Percentiles rank a stretch among this genome's conserved stretches.
phyloP scores from a whole-genome alignment of 2,888 invertebrate genomes.

The Hyposoter dolosus region DNA sequence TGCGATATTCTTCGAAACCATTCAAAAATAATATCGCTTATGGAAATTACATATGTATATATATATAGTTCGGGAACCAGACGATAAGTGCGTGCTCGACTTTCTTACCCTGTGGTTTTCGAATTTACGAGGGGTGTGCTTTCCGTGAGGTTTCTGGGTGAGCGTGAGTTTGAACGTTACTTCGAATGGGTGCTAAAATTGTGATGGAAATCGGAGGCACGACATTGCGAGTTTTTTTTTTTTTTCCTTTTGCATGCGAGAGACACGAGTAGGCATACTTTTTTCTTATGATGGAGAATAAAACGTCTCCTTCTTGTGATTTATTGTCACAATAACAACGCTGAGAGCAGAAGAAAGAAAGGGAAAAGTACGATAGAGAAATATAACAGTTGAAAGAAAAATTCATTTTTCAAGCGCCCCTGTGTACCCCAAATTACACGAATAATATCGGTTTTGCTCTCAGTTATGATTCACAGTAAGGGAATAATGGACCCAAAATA shows the following conservation, averaged over 20 bases:
- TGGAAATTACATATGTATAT: constrained; percentile 16
- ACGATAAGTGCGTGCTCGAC: constrained; percentile 41
- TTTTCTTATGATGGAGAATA: constrained; percentile 10
- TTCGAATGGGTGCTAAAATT: constrained; percentile 30
- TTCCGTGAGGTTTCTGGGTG: constrained; percentile 10
- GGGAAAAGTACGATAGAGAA: not conserved
- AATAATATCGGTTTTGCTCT: constrained; percentile 12
- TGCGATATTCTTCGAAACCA: constrained; percentile 5
- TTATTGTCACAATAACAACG: constrained; percentile 52
- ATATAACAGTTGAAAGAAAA: constrained; percentile 9
- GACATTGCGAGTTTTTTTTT: constrained; percentile 27
- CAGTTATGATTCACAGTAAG: not conserved
- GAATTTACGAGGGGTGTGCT: constrained; percentile 29
- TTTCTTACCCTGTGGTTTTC: not conserved
- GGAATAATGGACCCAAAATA: not conserved
- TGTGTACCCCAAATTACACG: not conserved
- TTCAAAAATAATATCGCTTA: constrained; percentile 40
- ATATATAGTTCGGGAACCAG: constrained; percentile 10
- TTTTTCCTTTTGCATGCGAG: constrained; percentile 12
- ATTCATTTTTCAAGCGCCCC: not conserved
- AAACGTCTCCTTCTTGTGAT: constrained; percentile 43
- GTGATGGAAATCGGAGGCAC: constrained; percentile 50
- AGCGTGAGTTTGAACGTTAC: constrained; percentile 43
- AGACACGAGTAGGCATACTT: constrained; percentile 11
- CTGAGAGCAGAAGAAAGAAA: constrained; percentile 3